Evolutionary conservation across 2,113 vertebrate species (phyloP).

Genomic region (Melierax canorus): DNA sequence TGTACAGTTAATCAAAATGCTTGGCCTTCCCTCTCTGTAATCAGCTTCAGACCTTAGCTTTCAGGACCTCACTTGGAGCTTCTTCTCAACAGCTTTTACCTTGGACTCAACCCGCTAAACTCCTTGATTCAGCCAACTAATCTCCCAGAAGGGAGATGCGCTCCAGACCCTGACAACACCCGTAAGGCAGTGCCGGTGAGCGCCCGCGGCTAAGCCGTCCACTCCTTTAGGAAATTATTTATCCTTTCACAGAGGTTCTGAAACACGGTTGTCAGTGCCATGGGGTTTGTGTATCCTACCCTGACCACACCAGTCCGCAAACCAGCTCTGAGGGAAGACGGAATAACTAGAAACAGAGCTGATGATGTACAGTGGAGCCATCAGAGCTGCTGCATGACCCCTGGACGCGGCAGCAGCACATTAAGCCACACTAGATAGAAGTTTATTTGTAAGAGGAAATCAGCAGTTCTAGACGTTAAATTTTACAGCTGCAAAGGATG

Average conservation of each 20-base stretch:
- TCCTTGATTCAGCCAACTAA: neutral
- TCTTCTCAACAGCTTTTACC: neutral
- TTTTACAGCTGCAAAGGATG: neutral
- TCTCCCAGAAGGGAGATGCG: neutral
- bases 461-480: neutral
- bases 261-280: neutral
- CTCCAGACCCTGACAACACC: neutral
- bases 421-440: neutral
- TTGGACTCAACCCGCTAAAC: neutral
- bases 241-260: neutral
- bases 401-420: neutral
- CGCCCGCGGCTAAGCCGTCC: fast-evolving
- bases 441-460: neutral
- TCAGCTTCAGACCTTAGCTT: neutral
- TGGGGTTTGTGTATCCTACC: neutral
- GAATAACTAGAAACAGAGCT: neutral
- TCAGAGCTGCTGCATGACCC: neutral
- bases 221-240: neutral
- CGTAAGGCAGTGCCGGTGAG: neutral
- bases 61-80: neutral
- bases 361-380: neutral
- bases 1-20: neutral
- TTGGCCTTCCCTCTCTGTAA: neutral
- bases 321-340: neutral
- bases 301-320: neutral